Evolutionary conservation across 2,113 vertebrate genomes (phyloP), one percentile per base, ranked within the genome.

Genomic region (Corythornis cristatus): DNA sequence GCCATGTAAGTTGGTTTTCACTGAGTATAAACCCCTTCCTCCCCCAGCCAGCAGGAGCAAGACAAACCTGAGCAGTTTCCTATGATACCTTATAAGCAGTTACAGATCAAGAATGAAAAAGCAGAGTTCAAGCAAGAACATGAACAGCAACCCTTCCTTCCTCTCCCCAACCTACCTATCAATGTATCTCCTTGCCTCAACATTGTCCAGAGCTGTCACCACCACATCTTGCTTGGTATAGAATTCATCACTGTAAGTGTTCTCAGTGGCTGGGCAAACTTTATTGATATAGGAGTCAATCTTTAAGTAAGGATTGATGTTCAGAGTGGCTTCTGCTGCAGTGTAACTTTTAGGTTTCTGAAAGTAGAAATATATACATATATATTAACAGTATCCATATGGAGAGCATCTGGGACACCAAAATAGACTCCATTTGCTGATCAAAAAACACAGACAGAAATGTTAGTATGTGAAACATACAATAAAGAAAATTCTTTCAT

Each of bases 301-400:
- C 84, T 98, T 98, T 93, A 99, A 94, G 37, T 98, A 98, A 35
- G 99, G 98, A 97, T 99, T 99, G 90, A 99, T 99, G 80, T 98
- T 98, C 70, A 96, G 88, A 61, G 99, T 99, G 83, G 98, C 99
- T 93, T 97, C 97, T 81, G 99, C 99, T 95, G 99, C 99, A 56
- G 99, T 99, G 76, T 97, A 99, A 89, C 99, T 99, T 97, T 99
- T 99, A 57, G 99, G 98, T 97, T 99, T 99, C 99, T 99, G 95
- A 85, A 97, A 96, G 66, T 21, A 90, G 43, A 74, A 54, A 17
- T 23, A 50, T 13, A 78, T 16, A 73, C 13, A 50, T 15, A 74
- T 2, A 33, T 26, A 51, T 26, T 50, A 71, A 82, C 22, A 95
- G 88, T 21, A 68, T 50, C 46, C 8, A 56, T 33, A 37, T 61